A percentile compares a stretch with the other conserved stretches of the same genome.
phyloP scores from a whole-genome alignment of 2,113 vertebrate species.

The Zosterops japonicus region DNA sequence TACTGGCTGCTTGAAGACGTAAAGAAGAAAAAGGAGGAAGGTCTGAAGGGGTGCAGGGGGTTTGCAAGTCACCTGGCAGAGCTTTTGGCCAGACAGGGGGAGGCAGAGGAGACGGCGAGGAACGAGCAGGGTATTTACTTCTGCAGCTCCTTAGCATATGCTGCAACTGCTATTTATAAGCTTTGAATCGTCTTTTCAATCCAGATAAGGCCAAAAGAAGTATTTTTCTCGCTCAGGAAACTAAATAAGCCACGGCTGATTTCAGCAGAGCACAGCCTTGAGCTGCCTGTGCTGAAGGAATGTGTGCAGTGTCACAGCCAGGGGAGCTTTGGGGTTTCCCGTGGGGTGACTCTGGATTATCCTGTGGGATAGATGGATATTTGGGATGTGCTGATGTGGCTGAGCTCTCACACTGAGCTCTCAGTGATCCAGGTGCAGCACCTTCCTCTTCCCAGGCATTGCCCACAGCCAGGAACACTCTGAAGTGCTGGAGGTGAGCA shows the following conservation, averaged over 20 bases:
- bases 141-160: slow-evolving; percentile 38
- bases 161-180: slow-evolving; percentile 61
- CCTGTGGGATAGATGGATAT: rapidly evolving
- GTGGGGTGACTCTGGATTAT: background rate
- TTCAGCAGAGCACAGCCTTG: rapidly evolving
- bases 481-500: background rate
- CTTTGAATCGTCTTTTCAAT: slow-evolving; percentile 47
- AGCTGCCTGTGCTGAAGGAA: background rate
- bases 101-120: background rate
- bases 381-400: rapidly evolving
- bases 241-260: background rate
- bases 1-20: background rate
- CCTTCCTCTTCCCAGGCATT: background rate
- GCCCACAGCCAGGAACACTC: background rate
- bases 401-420: background rate
- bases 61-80: slow-evolving; percentile 6
- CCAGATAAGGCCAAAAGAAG: slow-evolving; percentile 40
- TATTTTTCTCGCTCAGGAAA: background rate
- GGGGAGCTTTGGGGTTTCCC: background rate
- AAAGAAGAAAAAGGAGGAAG: background rate
- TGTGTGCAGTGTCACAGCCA: rapidly evolving
- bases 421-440: background rate
- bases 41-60: background rate
- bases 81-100: background rate
- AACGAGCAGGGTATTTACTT: slow-evolving; percentile 2